A percentile compares a stretch with the other conserved stretches of the same genome.
Evolutionary conservation across 1,140 invertebrate genomes (phyloP).

Genomic region (Cotesia vestalis): DNA sequence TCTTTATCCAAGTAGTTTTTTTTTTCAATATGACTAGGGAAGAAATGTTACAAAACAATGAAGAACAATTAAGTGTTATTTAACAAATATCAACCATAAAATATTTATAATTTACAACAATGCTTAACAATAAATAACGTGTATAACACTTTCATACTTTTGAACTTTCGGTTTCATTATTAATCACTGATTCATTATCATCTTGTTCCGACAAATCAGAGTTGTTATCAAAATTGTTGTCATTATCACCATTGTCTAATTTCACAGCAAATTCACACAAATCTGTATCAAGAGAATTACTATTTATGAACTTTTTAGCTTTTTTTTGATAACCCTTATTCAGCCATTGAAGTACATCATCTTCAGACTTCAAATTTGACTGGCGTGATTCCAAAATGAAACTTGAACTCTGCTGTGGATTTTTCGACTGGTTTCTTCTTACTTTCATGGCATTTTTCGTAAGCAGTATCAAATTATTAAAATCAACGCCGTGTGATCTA

Average conservation of each 20-base stretch:
- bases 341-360: slow-evolving; percentile 52
- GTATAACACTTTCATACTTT: neutral
- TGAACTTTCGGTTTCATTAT: neutral
- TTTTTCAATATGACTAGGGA: too few relatives aligned
- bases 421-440: slow-evolving; percentile 50
- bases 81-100: too few relatives aligned
- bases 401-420: slow-evolving; percentile 46
- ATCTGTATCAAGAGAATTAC: slow-evolving; percentile 44
- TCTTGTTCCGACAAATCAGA: neutral
- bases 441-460: slow-evolving; percentile 61
- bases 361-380: slow-evolving; percentile 45
- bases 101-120: too few relatives aligned
- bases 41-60: too few relatives aligned
- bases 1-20: too few relatives aligned
- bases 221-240: neutral
- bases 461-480: slow-evolving; percentile 60
- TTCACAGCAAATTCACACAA: slow-evolving; percentile 41
- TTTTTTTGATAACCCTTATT: slow-evolving; percentile 49
- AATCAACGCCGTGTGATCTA: slow-evolving; percentile 55
- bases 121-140: too few relatives aligned
- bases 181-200: neutral
- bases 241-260: slow-evolving; percentile 29
- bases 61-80: too few relatives aligned
- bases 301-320: slow-evolving; percentile 39
- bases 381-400: slow-evolving; percentile 47